Evolutionary conservation across 2,113 vertebrate species (phyloP).

Genomic region (Anser brachyrhynchus): DNA sequence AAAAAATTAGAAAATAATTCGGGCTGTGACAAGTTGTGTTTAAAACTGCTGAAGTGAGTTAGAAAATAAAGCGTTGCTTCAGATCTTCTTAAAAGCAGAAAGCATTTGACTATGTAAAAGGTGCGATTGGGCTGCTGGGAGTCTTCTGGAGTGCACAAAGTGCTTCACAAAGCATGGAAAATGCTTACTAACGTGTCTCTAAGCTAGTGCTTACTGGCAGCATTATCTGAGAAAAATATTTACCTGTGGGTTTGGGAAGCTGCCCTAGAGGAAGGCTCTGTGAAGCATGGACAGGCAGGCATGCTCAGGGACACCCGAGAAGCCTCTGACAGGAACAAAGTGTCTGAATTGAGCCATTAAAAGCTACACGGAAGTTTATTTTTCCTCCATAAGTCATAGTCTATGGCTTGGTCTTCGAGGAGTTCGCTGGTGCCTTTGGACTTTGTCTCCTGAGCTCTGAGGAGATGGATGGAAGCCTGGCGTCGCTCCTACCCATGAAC

Average conservation of each 20-base stretch:
- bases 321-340: neutral
- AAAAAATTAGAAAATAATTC: slow-evolving; percentile 22
- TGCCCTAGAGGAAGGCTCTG: neutral
- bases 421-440: neutral
- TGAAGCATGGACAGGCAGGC: neutral
- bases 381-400: accelerated
- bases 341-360: neutral
- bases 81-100: neutral
- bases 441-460: neutral
- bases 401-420: neutral
- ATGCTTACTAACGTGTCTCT: neutral
- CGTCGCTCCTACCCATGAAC: neutral
- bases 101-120: neutral
- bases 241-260: neutral
- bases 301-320: neutral
- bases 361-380: neutral
- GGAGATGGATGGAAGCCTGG: neutral
- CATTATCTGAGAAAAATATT: neutral
- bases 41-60: slow-evolving; percentile 29
- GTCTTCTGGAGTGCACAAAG: neutral
- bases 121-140: neutral
- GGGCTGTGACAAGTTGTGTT: slow-evolving; percentile 7
- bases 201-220: neutral
- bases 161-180: neutral
- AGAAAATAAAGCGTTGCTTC: neutral